These are phyloP conservation scores for Etheostoma nigrum DNA, from an alignment of 2,797 vertebrate genomes.

Conservation along the genomic window DNA sequence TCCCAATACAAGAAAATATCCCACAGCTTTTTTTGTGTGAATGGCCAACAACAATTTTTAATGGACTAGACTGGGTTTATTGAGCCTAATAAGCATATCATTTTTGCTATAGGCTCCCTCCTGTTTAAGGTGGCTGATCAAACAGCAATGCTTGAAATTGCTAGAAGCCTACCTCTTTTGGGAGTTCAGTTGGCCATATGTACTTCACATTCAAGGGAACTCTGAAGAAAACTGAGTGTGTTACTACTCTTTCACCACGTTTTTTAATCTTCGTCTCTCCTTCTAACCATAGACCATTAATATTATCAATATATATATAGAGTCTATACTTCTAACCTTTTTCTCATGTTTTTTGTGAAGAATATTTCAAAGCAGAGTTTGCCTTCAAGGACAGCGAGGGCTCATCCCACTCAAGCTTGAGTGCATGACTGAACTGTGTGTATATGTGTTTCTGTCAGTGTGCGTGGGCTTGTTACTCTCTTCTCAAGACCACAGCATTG, in stretches of 20 bases:
- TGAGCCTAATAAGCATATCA: background rate
- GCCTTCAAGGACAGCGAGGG: constrained; percentile 68
- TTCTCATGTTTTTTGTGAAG: constrained; percentile 38
- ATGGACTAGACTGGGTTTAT: background rate
- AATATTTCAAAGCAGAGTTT: constrained; percentile 52
- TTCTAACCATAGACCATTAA: background rate
- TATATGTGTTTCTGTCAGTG: constrained; percentile 32
- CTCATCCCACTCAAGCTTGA: constrained; percentile 69
- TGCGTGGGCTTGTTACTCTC: constrained; percentile 35
- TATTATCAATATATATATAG: too few species aligned
- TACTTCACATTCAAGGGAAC: constrained; percentile 43
- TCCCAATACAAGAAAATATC: background rate
- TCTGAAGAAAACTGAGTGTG: constrained; percentile 55
- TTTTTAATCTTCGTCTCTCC: constrained; percentile 19
- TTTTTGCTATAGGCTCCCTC: background rate
- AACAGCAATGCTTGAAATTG: constrained; percentile 15
- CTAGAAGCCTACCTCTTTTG: constrained; percentile 41
- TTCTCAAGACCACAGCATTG: constrained; percentile 41
- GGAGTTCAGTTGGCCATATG: constrained; percentile 16
- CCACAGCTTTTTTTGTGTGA: background rate
- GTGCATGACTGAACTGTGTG: constrained; percentile 63
- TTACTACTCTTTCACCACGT: constrained; percentile 11
- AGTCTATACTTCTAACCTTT: background rate
- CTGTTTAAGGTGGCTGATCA: background rate
- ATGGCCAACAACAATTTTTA: too few species aligned